Evolutionary conservation across 2,888 invertebrate genomes (phyloP).

Genomic region (Phlogophora meticulosa): DNA sequence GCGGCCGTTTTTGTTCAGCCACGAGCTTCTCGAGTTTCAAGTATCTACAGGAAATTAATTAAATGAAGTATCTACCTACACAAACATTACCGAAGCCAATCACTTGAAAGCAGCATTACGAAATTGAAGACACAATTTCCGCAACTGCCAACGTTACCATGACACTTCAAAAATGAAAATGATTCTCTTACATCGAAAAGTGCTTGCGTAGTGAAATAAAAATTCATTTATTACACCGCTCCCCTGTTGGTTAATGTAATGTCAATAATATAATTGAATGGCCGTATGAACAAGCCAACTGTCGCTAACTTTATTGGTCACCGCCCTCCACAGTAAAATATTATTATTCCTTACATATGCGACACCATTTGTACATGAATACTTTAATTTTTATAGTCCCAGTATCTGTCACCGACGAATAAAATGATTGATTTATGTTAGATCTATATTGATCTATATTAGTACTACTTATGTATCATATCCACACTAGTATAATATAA

Average conservation of each 20-base stretch:
- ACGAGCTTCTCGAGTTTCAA: too few species aligned
- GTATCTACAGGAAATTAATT: slow-evolving; percentile 30
- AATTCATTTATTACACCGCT: slow-evolving; percentile 56
- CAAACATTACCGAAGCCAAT: slow-evolving; percentile 33
- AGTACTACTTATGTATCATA: slow-evolving; percentile 35
- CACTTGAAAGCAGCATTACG: slow-evolving; percentile 26
- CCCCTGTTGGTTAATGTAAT: slow-evolving; percentile 53
- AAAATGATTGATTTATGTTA: slow-evolving; percentile 52
- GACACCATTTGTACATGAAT: slow-evolving; percentile 21
- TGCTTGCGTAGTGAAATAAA: slow-evolving; percentile 45
- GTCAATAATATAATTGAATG: slow-evolving; percentile 67
- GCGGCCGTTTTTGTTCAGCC: too few species aligned
- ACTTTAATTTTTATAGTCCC: slow-evolving; percentile 49
- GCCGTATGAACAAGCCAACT: slow-evolving; percentile 57
- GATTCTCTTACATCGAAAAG: slow-evolving; percentile 40
- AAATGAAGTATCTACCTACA: slow-evolving; percentile 15
- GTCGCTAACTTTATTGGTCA: slow-evolving; percentile 47
- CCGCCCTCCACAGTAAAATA: slow-evolving; percentile 43
- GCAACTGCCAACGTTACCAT: slow-evolving; percentile 40
- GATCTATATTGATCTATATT: slow-evolving; percentile 32
- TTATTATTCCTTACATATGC: slow-evolving; percentile 21
- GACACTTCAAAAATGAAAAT: slow-evolving; percentile 42
- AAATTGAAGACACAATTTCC: slow-evolving; percentile 45
- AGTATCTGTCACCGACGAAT: slow-evolving; percentile 32
- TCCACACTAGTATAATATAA: too few species aligned